Base-by-base conservation (phyloP, 1,140 invertebrate genomes). In the Dinothrombium tinctorium region DNA sequence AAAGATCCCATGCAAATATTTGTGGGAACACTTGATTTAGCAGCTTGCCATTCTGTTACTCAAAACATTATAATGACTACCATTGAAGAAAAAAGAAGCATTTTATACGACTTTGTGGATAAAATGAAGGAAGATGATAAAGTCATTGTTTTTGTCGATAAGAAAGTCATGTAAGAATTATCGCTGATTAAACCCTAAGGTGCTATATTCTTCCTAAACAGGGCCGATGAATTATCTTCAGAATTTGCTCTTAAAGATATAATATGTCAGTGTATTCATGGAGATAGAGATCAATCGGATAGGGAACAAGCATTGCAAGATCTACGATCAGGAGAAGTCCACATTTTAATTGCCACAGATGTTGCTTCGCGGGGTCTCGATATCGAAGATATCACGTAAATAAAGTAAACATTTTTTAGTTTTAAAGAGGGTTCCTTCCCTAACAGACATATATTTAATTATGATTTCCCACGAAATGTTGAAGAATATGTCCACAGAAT, bases 261-360 rank as follows among this genome's bases (percentile, higher is more conserved):
- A 26, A 48, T 58, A 12, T 74, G 70, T 46, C 72, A 81, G 49
- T 71, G 74, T 42, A 74, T 92, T 45, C 82, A 89, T 61, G 82
- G 83, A n/a, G 75, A 78, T 51, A 67, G 79, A 42, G 81, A 86
- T 31, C 84, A 90, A 52, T 53, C 43, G 49, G 84, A 90, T 53
- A 3, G 33, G 12, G 33, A 36, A 36, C 12, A 12, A 12, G 20
- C 20, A 19, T 14, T 38, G 7, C 11, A 51, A 67, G 64, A 68
- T 44, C 73, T 71, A 53, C 53, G 61, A 24, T 71, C 71, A 53
- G 86, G 86, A 49, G 74, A 74, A 58, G 74, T 74, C 37, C 79
- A 76, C 42, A 90, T 99, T 54, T 64, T 98, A 40, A 80, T 96
- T 35, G 92, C 92, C 44, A 99, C 92, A 24, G 92, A 98, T 64